phyloP scores from a whole-genome alignment of 2,113 vertebrate genomes.

The Chunga burmeisteri region DNA sequence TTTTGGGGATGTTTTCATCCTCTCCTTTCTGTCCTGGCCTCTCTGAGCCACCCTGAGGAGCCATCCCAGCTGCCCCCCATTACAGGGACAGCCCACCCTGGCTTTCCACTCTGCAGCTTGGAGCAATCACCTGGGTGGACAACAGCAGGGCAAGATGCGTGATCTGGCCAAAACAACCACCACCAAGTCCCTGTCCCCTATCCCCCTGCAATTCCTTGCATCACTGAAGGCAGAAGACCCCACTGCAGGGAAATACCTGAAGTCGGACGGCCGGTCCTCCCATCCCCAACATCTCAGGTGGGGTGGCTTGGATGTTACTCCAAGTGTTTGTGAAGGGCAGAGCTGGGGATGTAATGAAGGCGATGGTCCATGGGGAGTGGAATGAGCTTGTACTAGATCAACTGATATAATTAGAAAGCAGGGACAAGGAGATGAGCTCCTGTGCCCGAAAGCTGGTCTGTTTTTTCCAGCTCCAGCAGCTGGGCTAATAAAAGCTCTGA shows the following conservation, averaged over 20 bases:
- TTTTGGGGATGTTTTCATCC: not conserved
- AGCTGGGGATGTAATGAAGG: not conserved
- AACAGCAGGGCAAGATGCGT: not conserved
- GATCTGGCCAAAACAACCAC: not conserved
- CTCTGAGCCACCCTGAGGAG: not conserved
- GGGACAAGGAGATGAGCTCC: constrained; percentile 47
- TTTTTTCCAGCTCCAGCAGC: not conserved
- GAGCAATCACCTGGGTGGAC: not conserved
- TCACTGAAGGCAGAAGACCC: not conserved
- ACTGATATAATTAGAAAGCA: constrained; percentile 51
- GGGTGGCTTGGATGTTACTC: not conserved
- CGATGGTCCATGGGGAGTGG: not conserved
- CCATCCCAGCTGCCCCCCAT: too few relatives aligned
- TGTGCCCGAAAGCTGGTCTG: not conserved
- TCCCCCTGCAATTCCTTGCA: not conserved
- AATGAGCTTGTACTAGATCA: constrained; percentile 25
- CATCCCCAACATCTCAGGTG: not conserved
- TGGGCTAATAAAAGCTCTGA: constrained; percentile 31
- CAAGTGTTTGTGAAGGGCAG: constrained; percentile 12
- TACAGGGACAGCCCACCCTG: not conserved
- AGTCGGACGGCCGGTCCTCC: not conserved
- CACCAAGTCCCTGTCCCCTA: not conserved
- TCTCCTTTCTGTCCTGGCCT: not conserved
- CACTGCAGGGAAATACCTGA: not conserved
- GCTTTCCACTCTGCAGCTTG: not conserved